Percentiles rank a stretch among this genome's conserved stretches.
Evolutionary conservation across 2,888 invertebrate species (phyloP).

Genomic region (Scaptomyza flava): DNA sequence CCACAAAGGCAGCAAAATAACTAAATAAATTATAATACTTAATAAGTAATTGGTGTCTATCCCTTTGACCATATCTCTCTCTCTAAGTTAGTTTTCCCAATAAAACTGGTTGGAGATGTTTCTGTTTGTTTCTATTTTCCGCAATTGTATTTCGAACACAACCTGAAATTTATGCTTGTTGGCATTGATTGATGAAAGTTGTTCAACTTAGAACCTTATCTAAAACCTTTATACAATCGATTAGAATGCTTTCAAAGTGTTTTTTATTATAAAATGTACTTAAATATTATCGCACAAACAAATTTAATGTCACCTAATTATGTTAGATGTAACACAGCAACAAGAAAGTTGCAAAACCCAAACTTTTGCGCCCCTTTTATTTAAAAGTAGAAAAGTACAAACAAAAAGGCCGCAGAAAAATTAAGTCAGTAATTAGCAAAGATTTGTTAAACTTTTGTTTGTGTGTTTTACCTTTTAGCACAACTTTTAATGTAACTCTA

Average conservation of each 20-base stretch:
- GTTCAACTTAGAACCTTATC: not conserved
- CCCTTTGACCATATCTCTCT: too few relatives aligned
- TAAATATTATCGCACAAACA: not conserved
- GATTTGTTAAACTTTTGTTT: not conserved
- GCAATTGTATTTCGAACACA: too few relatives aligned
- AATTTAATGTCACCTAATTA: not conserved
- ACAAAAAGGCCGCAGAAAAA: not conserved
- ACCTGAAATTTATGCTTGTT: too few relatives aligned
- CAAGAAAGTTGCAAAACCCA: not conserved
- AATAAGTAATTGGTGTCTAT: not conserved
- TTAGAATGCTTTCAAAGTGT: too few relatives aligned
- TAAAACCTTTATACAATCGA: not conserved
- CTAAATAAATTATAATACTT: not conserved
- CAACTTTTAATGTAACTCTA: not conserved
- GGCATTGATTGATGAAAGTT: too few relatives aligned
- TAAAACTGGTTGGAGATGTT: not conserved
- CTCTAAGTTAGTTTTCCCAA: too few relatives aligned
- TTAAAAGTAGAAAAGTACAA: conserved; percentile 1
- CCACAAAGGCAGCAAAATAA: not conserved
- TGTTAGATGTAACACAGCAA: not conserved
- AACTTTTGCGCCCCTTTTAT: not conserved
- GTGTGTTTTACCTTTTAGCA: not conserved
- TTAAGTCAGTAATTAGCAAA: conserved; percentile 16
- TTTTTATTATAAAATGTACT: not conserved
- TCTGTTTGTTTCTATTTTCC: too few relatives aligned